A percentile compares a stretch with the other conserved stretches of the same genome.
Evolutionary conservation across 2,888 invertebrate species (phyloP).

Genomic region (Cheilosia pagana): DNA sequence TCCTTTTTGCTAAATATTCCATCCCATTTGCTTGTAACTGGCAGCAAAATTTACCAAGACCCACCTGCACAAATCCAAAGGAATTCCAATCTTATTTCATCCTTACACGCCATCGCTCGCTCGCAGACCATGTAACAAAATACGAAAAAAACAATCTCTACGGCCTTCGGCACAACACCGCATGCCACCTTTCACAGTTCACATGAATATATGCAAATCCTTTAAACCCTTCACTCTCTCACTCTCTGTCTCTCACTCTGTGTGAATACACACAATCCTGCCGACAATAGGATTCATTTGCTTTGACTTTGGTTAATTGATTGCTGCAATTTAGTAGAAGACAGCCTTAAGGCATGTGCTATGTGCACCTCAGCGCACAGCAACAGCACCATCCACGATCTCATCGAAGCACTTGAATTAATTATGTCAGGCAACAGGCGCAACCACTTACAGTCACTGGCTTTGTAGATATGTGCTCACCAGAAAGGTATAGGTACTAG

Average conservation of each 20-base stretch:
- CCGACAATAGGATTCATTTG: constrained; percentile 73
- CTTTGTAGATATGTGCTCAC: no score
- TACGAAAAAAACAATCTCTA: constrained; percentile 23
- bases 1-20: constrained; percentile 1
- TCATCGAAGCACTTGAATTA: constrained; percentile 71
- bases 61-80: constrained; percentile 38
- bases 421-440: constrained; percentile 68
- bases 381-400: constrained; percentile 22
- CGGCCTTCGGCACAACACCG: constrained; percentile 49
- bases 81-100: constrained; percentile 64
- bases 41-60: constrained; percentile 11
- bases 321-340: constrained; percentile 74
- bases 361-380: constrained; percentile 55
- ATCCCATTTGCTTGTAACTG: constrained; percentile 7
- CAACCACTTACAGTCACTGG: constrained; percentile 12
- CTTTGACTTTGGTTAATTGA: constrained; percentile 72
- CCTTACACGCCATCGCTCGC: constrained; percentile 53
- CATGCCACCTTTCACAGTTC: constrained; percentile 44
- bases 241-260: no score
- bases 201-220: constrained; percentile 74
- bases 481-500: constrained; percentile 5
- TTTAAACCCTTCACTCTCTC: constrained; percentile 31
- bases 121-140: constrained; percentile 6
- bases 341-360: constrained; percentile 71
- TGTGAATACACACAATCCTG: constrained; percentile 26